phyloP scores from a whole-genome alignment of 1,140 invertebrate genomes.

The Drepana arcuata region DNA sequence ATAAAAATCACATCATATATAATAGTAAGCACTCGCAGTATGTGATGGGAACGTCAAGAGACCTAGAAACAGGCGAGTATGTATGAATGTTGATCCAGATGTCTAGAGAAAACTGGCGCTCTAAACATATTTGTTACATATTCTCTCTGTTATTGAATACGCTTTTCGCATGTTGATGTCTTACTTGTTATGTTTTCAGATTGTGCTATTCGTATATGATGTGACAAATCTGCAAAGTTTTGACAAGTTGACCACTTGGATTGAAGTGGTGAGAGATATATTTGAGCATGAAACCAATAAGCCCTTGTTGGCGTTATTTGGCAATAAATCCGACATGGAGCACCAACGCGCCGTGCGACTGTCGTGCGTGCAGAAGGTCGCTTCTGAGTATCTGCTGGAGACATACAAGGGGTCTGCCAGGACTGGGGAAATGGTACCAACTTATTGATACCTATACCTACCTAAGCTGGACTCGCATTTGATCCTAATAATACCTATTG shows the following conservation, averaged over 20 bases:
- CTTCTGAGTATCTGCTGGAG: slow-evolving; percentile 81
- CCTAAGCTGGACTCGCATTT: no score
- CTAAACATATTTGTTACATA: no score
- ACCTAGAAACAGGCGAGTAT: no score
- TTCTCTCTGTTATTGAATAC: no score
- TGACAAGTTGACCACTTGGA: slow-evolving; percentile 84
- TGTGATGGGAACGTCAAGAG: no score
- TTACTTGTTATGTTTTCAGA: slow-evolving; percentile 77
- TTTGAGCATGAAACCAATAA: slow-evolving; percentile 69
- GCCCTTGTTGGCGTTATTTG: slow-evolving; percentile 83
- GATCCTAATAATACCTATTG: no score
- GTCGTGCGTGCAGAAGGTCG: slow-evolving; percentile 86
- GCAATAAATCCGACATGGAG: slow-evolving; percentile 93
- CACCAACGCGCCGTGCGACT: slow-evolving; percentile 86
- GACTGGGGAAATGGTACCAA: slow-evolving; percentile 92
- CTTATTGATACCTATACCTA: no score
- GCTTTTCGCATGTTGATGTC: no score
- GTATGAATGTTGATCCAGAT: no score
- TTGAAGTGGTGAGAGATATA: slow-evolving; percentile 76
- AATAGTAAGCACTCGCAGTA: no score
- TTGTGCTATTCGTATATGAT: slow-evolving; percentile 89
- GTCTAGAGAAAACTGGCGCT: no score
- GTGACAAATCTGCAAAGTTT: slow-evolving; percentile 88
- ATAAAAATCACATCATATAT: no score
- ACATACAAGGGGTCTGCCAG: slow-evolving; percentile 88